Base-by-base conservation (phyloP, 2,888 invertebrate species). In the Baccha elongata region DNA sequence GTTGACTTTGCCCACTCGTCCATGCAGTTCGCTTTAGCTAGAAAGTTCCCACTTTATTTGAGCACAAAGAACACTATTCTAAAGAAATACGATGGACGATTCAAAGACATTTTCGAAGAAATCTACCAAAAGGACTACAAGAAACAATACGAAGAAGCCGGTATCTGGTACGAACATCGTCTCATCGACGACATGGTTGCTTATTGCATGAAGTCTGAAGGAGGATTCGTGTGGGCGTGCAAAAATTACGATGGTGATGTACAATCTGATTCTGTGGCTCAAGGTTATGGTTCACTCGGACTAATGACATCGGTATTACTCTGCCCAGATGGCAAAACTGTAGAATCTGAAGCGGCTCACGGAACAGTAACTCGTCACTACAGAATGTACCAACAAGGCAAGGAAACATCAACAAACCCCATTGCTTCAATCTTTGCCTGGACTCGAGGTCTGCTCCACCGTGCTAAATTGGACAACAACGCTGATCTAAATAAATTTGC, bases 221-320 rank as follows among this genome's bases (percentile, higher is more conserved):
- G 99, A 86, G 99, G 99, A 44, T 99, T 99, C 90, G 98, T 99
- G 0, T 99, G 99, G 99, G 98, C 99, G 7, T 99, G 99, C 91
- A 99, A 99, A 91, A 99, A 99, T 91, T 99, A 99, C 89, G 99
- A 99, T 88, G 99, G 99, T 44, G 99, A 99, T 91, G 99, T 99
- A 0, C 99, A 99, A 91, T 98, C 98, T 0, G 99, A 99, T 91
- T 97, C 98, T 0, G 97, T 99, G 26, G 99, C 99, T 76, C 99
- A 99, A 91, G 99, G 98, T 32, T 97, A 95, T 87, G 97, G 99
- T 11, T 99, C 98, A 0, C 92, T 99, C 74, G 99, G 99, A 86
- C 93, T 99, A 86, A 99, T 99, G 99, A 99, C 99, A 0, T 98
- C 98, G 11, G 99, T 99, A 1, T 92, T 99, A 44, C 91, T 99